Base-by-base conservation (phyloP, 2,888 invertebrate genomes). In the Thelaira solivaga region DNA sequence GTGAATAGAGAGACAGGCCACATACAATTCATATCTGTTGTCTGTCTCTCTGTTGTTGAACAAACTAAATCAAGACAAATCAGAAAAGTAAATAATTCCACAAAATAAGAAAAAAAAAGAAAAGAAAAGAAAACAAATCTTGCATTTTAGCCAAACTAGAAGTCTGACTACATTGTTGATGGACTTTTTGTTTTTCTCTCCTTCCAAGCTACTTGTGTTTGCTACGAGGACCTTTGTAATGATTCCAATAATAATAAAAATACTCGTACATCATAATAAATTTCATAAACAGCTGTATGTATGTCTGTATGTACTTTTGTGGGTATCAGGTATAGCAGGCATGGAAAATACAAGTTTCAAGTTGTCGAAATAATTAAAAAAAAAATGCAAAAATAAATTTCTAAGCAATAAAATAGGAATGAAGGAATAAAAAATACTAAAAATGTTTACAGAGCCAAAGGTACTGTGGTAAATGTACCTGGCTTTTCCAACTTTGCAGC, bases 1-100 rank as follows among this genome's bases (percentile, higher is more conserved):
- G 67, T 62, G 67, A 72, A 77, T 45, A 47, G 11, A 53, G 20
- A 64, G 75, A 69, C 51, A 39, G 65, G n/a, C n/a, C n/a, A 53
- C 71, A 45, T 45, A 65, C 34, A 61, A 59, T 59, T 74, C 69
- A 72, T 29, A 31, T 3, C 8, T 31, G 10, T 43, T 64, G 57
- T 69, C 68, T 31, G 43, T 24, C 36, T 64, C 49, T 69, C 68
- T 31, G 43, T 24, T 55, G 47, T 59, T 59, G 41, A 41, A 76
- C 36, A 51, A 45, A 57, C 41, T 65, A 51, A 69, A 69, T 51
- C 51, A 59, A 74, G 36, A 13, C 36, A 29, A 68, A 7, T 41
- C 31, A 7, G 47, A 8, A 18, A 41, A 55, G 1, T 31, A 59
- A 59, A 26, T 49, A 49, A 36, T n/a, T n/a, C n/a, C n/a, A n/a